Conservation (phyloP, 2,113 vertebrate species). For the Embiotoca jacksoni region DNA sequence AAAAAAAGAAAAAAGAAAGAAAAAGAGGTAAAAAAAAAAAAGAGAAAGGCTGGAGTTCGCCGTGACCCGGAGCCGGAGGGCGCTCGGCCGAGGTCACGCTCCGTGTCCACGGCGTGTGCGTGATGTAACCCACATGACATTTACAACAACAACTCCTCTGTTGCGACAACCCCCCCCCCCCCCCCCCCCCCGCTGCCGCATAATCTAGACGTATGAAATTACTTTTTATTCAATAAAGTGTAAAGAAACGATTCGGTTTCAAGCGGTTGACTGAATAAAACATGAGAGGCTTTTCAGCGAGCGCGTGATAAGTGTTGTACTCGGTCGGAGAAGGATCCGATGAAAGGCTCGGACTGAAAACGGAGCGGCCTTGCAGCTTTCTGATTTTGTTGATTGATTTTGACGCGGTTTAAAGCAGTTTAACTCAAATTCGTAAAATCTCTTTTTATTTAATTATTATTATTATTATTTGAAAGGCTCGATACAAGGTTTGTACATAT, state of each 20-base stretch:
- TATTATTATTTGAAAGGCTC: no score
- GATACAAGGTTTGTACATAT: no score
- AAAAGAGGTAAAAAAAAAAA: neutral
- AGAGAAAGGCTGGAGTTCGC: constrained; percentile 17
- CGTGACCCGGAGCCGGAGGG: constrained; percentile 54
- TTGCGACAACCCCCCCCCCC: no score
- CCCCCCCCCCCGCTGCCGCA: no score
- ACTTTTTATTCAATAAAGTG: neutral
- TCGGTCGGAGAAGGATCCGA: no score
- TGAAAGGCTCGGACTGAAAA: no score
- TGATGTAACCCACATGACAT: constrained; percentile 41
- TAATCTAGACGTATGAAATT: neutral
- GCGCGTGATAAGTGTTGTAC: neutral
- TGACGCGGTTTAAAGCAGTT: no score
- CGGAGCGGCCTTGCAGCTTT: no score
- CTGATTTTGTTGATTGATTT: no score
- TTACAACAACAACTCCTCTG: neutral
- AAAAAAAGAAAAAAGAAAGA: neutral
- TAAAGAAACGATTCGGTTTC: neutral
- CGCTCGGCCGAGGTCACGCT: constrained; percentile 28
- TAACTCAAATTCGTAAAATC: no score
- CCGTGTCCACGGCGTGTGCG: constrained; percentile 1
- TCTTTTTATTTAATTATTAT: no score
- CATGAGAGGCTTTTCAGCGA: neutral
- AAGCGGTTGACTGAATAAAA: neutral